Conservation (phyloP, 1,140 invertebrate species). For the Eriocheir sinensis region DNA sequence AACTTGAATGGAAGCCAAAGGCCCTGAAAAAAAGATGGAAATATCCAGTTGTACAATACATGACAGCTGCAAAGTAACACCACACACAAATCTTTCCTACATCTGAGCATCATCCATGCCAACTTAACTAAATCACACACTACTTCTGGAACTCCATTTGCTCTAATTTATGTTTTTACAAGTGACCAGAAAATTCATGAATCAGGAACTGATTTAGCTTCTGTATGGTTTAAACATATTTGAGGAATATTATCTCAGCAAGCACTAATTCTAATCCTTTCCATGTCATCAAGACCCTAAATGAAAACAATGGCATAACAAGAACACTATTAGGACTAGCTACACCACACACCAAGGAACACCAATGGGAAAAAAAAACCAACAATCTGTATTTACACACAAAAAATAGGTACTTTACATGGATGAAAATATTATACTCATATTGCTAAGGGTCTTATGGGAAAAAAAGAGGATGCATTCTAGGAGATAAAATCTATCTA, state of each 20-base stretch:
- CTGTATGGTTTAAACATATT: not conserved
- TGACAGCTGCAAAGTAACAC: too few species aligned
- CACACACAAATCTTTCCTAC: too few species aligned
- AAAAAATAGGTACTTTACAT: not conserved
- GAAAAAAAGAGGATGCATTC: slow-evolving; percentile 16
- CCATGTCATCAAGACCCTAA: not conserved
- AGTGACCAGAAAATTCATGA: too few species aligned
- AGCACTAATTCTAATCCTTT: not conserved
- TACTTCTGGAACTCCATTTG: too few species aligned
- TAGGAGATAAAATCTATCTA: not conserved
- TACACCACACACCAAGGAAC: not conserved
- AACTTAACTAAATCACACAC: too few species aligned
- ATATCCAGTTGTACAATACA: not conserved
- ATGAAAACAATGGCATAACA: not conserved
- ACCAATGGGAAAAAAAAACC: not conserved
- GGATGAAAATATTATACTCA: not conserved
- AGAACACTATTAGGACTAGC: too few species aligned
- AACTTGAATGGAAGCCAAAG: slow-evolving; percentile 79
- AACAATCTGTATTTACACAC: not conserved
- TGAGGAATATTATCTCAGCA: not conserved
- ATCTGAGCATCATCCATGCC: too few species aligned
- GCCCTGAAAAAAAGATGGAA: slow-evolving; percentile 67
- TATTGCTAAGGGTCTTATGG: slow-evolving; percentile 24
- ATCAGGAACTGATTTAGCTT: too few species aligned
- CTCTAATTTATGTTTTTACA: too few species aligned